Base-by-base conservation (phyloP, 2,888 invertebrate species). In the Deilephila elpenor region DNA sequence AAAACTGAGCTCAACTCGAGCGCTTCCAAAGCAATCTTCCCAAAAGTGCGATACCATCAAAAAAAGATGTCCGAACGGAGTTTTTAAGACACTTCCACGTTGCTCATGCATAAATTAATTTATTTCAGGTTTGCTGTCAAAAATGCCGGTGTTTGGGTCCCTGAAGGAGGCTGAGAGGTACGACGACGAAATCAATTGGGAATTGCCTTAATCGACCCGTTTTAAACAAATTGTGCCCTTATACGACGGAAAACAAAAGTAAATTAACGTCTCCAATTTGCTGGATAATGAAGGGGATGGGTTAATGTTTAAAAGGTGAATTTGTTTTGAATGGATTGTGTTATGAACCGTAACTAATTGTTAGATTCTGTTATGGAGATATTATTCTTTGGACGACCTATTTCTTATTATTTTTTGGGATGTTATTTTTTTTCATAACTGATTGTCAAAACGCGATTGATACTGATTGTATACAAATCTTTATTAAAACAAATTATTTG, bases 151-250 rank as follows among this genome's bases (percentile, higher is more conserved):
- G 25, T 95, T 91, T 88, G 91, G 78, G 82, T 91, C 90, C 74
- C 86, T 96, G 61, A 90, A 95, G 72, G 95, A 95, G 74, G 92
- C 94, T 53, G 95, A 96, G 74, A 95, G 95, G 78, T 96, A 96
- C 86, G 92, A 96, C 83, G 97, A 97, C 83, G 95, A 95, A 82
- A 85, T 94, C 80, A 95, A 95, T 83, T 97, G 97, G 97, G 96
- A 96, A 81, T 91, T 96, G 76, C 96, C 96, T 4, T 89, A 89
- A 85, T 61, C 72, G 74, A 59, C 70, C 70, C 60, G 59, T 73
- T 64, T 64, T 70, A 67, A 67, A 71, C 60, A 71, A 73, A 72
- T 72, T 64, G 62, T 67, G 59, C 14, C 64, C 59, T 67, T 67
- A 67, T 72, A 64, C 37, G 25, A 56, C 64, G 64, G 56, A 73